These are phyloP conservation scores for Ariolimax columbianus DNA, from an alignment of 2,888 invertebrate genomes.

Conservation along the genomic window DNA sequence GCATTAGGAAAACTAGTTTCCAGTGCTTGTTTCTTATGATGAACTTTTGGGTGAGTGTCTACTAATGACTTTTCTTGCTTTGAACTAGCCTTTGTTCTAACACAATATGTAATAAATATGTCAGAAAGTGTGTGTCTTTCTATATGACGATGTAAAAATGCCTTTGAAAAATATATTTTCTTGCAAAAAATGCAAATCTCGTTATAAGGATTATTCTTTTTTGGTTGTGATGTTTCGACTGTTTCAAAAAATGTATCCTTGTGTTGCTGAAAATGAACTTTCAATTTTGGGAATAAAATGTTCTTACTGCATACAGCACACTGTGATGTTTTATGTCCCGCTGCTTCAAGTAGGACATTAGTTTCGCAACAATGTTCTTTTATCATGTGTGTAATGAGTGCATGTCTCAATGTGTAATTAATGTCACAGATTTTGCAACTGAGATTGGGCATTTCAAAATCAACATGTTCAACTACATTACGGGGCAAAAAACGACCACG, in stretches of 20 bases:
- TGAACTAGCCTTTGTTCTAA: not conserved
- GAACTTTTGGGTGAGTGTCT: not conserved
- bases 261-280: conserved; percentile 5
- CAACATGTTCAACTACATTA: not conserved
- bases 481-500: not conserved
- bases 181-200: not conserved
- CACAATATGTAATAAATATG: not conserved
- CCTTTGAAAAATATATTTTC: not conserved
- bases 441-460: not conserved
- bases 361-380: not conserved
- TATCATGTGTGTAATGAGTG: not conserved
- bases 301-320: not conserved
- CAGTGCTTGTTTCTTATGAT: not conserved
- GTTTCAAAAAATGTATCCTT: not conserved
- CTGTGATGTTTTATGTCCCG: not conserved
- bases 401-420: not conserved
- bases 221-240: not conserved
- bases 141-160: not conserved
- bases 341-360: not conserved
- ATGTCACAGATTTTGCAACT: conserved; percentile 19
- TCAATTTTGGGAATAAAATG: not conserved
- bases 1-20: not conserved
- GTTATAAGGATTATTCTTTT: not conserved
- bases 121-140: not conserved
- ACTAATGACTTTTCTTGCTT: not conserved